Evolutionary conservation across 2,888 invertebrate species (phyloP), one percentile per base, ranked within the genome.

Genomic region (Calephelis perditalis): DNA sequence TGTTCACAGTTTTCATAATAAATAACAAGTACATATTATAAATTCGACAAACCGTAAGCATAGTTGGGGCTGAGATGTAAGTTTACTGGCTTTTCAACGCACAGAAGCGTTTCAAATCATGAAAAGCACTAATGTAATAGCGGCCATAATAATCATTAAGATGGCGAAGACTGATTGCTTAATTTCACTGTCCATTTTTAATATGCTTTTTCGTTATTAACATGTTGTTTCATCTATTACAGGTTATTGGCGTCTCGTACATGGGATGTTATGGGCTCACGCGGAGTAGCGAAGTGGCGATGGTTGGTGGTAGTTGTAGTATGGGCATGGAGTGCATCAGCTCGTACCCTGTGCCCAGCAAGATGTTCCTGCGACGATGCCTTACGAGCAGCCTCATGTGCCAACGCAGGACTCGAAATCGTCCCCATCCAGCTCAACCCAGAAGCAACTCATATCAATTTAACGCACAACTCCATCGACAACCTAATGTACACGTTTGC

Each of bases 351-450:
- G 67, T 97, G 97, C 79, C 97, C 97, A 57, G 92, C 94, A 62
- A 94, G 94, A 72, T 97, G 97, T 82, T 92, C 92, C 67, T 97
- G 97, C 91, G 94, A 95, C 90, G 96, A 97, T 80, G 93, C 94
- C 59, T 88, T 93, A 68, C 92, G 96, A 67, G 93, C 93, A 63
- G 95, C 95, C 40, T 93, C 94, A 68, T 97, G 97, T 82, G 94
- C 94, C 69, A 93, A 93, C 74, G 96, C 96, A 60, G 93, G 93
- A 65, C 92, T 97, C 68, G 96, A 96, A 79, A 95, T 96, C 71
- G 95, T 97, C 60, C 97, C 97, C 64, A 96, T 97, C 71, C 96
- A 96, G 78, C 92, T 97, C 69, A 97, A 97, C 83, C 98, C 98
- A 49, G 96, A 96, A 79, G 93, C 96, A 58, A 94, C 93, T 59